Percentiles rank a stretch among this genome's conserved stretches.
Conservation (phyloP, 30 jellyfish, hydroid and myxozoan species). For the Aurelia sp. region DNA sequence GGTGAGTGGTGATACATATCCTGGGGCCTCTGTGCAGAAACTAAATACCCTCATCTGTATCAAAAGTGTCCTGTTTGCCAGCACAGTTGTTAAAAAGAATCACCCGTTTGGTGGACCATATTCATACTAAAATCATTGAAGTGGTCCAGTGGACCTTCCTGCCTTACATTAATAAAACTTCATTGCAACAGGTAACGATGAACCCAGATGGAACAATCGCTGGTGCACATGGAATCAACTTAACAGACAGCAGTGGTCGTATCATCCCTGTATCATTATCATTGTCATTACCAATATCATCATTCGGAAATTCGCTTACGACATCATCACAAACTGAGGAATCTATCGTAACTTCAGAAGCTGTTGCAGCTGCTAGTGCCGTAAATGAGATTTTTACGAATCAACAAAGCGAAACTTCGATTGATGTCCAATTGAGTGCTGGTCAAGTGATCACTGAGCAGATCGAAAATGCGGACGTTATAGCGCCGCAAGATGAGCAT, state of each 20-base stretch:
- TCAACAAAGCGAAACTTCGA: constrained; percentile 28
- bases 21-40: too few relatives aligned
- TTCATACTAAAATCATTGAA: too few relatives aligned
- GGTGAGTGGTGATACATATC: too few relatives aligned
- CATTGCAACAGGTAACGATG: constrained; percentile 82
- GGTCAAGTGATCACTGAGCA: constrained; percentile 64
- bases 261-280: constrained; percentile 92
- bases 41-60: too few relatives aligned
- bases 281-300: constrained; percentile 80
- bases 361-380: constrained; percentile 81
- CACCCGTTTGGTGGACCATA: too few relatives aligned
- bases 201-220: constrained; percentile 99
- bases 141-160: too few relatives aligned
- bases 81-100: too few relatives aligned
- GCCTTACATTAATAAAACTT: neutral
- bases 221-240: constrained; percentile 96
- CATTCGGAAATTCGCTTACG: constrained; percentile 63
- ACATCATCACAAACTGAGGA: constrained; percentile 47
- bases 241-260: constrained; percentile 94
- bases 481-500: constrained; percentile 21
- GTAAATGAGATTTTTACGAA: constrained; percentile 58
- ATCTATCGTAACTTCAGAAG: constrained; percentile 64
- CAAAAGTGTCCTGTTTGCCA: too few relatives aligned
- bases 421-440: constrained; percentile 31
- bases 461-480: constrained; percentile 41